Percentiles rank a stretch among this genome's conserved stretches.
Conservation (phyloP, 2,797 vertebrate species). For the Aulostomus chinensis region DNA sequence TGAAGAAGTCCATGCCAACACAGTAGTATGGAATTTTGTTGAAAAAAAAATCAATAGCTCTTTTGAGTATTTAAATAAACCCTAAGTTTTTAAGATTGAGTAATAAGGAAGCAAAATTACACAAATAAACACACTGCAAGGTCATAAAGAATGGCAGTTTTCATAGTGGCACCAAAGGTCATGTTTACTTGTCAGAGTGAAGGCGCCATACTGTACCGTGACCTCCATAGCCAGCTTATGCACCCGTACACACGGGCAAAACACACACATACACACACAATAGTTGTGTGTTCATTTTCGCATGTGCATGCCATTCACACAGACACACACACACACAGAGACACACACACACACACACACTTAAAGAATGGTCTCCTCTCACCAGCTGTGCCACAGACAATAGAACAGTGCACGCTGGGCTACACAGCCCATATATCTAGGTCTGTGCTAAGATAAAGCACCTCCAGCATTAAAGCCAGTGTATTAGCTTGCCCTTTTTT, state of each 20-base stretch:
- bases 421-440: conserved; percentile 63
- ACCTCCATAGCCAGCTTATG: conserved; percentile 73
- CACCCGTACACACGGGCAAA: conserved; percentile 53
- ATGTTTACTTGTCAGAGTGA: conserved; percentile 83
- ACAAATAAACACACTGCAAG: conserved; percentile 68
- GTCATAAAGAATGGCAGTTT: conserved; percentile 76
- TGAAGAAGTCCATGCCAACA: no score
- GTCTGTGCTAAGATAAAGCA: conserved; percentile 69
- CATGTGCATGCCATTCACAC: conserved; percentile 45
- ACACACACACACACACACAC: conserved; percentile 41
- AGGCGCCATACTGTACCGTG: conserved; percentile 80
- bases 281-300: conserved; percentile 48
- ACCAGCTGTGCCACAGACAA: conserved; percentile 60
- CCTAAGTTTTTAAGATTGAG: conserved; percentile 32
- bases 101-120: conserved; percentile 58
- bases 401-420: conserved; percentile 43
- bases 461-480: conserved; percentile 68
- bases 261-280: conserved; percentile 29
- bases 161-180: conserved; percentile 78
- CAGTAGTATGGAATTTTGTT: no score
- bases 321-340: no score
- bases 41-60: no score
- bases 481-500: conserved; percentile 74
- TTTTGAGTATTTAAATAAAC: conserved; percentile 18
- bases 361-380: conserved; percentile 48